phyloP scores from a whole-genome alignment of 2,113 vertebrate species.

The Micronisus gabar region DNA sequence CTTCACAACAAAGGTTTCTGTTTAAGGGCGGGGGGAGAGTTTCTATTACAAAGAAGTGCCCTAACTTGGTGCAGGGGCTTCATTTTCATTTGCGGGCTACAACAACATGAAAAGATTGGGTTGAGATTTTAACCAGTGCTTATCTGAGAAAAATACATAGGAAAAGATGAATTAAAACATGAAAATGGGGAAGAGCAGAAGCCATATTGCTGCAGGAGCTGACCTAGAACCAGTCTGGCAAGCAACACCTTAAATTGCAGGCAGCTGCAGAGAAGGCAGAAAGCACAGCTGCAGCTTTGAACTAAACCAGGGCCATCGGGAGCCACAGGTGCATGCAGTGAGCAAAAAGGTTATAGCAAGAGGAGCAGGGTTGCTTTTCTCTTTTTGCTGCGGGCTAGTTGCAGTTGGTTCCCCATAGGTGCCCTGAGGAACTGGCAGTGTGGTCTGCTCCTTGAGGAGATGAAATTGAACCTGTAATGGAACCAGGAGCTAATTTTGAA shows the following conservation, averaged over 20 bases:
- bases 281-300: background rate
- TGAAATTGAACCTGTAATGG: background rate
- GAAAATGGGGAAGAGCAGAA: background rate
- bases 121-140: background rate
- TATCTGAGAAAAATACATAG: background rate
- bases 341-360: background rate
- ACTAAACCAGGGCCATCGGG: background rate
- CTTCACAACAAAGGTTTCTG: slow-evolving; percentile 29
- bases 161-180: background rate
- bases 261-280: background rate
- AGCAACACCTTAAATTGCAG: background rate
- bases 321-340: background rate
- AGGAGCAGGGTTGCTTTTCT: background rate
- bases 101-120: background rate
- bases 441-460: background rate
- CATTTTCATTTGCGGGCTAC: background rate
- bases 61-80: background rate
- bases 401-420: accelerated
- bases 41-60: background rate
- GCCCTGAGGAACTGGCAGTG: accelerated
- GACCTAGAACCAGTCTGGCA: background rate
- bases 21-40: background rate
- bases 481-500: background rate
- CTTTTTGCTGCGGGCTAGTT: background rate
- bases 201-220: background rate